These are phyloP conservation scores for Chrysomela aeneicollis DNA, from an alignment of 2,888 invertebrate species.

Conservation along the genomic window DNA sequence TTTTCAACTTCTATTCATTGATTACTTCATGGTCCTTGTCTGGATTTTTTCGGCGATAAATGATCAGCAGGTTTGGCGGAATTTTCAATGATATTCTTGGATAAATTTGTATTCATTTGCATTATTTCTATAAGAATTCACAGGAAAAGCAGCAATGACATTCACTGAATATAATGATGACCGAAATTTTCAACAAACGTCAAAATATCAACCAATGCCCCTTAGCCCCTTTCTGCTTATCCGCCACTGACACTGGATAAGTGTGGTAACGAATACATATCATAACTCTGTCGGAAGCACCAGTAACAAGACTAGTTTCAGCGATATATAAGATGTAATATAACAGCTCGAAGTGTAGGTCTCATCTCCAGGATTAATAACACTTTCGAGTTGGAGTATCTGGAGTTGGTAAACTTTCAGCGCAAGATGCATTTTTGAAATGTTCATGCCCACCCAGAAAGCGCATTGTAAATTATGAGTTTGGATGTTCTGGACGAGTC, in stretches of 20 bases:
- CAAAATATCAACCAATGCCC: no score
- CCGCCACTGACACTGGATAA: constrained; percentile 1
- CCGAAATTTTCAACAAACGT: no score
- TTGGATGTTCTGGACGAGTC: background rate
- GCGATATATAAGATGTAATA: constrained; percentile 36
- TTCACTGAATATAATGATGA: no score
- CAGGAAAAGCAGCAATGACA: no score
- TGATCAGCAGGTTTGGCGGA: no score
- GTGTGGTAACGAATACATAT: background rate
- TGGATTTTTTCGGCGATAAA: no score
- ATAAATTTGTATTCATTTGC: no score
- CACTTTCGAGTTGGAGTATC: constrained; percentile 37
- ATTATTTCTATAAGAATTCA: no score
- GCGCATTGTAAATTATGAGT: constrained; percentile 10
- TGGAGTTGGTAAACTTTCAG: constrained; percentile 34
- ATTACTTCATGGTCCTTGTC: no score
- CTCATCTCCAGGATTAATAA: constrained; percentile 46
- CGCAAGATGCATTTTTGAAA: constrained; percentile 27
- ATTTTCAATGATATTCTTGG: no score
- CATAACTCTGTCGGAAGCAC: constrained; percentile 19
- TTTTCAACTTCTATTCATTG: no score
- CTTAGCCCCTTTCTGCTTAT: no score
- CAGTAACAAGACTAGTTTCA: constrained; percentile 24
- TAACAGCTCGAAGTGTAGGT: constrained; percentile 39
- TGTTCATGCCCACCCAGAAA: constrained; percentile 18